These are phyloP conservation scores for Aphodius sticticus DNA, from an alignment of 2,888 invertebrate species.

Conservation along the genomic window DNA sequence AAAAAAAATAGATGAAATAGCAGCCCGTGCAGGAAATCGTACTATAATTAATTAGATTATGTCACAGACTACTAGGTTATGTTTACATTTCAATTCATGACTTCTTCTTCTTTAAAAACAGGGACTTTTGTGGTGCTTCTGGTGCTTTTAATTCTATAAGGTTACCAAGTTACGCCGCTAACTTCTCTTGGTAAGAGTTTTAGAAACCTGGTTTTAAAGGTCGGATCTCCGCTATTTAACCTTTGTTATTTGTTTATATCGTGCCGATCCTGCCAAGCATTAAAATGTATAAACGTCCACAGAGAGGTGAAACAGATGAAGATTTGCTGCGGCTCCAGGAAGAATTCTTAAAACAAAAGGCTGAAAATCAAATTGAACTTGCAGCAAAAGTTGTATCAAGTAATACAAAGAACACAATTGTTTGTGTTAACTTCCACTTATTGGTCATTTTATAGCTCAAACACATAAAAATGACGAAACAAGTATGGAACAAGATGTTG, in stretches of 20 bases:
- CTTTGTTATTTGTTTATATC: neutral
- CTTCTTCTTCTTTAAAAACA: too few relatives aligned
- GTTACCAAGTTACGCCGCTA: too few relatives aligned
- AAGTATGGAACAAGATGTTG: conserved; percentile 41
- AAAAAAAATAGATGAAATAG: too few relatives aligned
- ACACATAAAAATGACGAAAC: conserved; percentile 28
- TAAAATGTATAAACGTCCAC: conserved; percentile 71
- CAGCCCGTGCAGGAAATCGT: too few relatives aligned
- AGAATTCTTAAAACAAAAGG: conserved; percentile 69
- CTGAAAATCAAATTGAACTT: conserved; percentile 66
- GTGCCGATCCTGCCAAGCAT: neutral
- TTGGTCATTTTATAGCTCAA: conserved; percentile 15
- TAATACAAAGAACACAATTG: neutral
- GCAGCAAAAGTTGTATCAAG: conserved; percentile 68
- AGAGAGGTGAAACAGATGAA: conserved; percentile 74
- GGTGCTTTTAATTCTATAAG: too few relatives aligned
- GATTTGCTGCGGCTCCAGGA: conserved; percentile 79
- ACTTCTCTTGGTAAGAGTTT: too few relatives aligned
- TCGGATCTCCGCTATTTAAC: too few relatives aligned
- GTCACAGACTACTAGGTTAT: too few relatives aligned
- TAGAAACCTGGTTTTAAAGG: too few relatives aligned
- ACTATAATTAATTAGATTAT: too few relatives aligned
- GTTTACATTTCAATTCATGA: too few relatives aligned
- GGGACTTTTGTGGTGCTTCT: too few relatives aligned
- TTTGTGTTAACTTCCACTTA: neutral